phyloP scores from a whole-genome alignment of 2,888 invertebrate species.

The Odontothrips loti region DNA sequence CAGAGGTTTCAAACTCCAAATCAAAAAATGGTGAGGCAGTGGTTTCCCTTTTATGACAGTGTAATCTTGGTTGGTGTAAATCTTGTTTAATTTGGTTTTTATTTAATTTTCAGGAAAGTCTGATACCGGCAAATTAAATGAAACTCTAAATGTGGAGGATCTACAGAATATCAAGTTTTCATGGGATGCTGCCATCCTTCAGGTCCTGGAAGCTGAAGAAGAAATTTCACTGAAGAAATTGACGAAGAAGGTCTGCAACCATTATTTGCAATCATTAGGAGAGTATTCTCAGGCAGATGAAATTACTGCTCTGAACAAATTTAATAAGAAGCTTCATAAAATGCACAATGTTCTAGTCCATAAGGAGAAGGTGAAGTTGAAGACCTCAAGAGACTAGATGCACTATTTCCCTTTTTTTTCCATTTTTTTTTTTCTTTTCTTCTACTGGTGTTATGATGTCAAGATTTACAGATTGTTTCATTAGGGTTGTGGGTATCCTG shows the following conservation, averaged over 20 bases:
- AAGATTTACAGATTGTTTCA: no score
- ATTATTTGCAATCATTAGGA: constrained; percentile 53
- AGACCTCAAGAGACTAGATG: neutral
- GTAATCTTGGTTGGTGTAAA: neutral
- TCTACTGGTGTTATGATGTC: no score
- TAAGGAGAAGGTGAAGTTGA: constrained; percentile 52
- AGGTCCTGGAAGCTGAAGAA: constrained; percentile 54
- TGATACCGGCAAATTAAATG: neutral
- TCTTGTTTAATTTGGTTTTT: neutral
- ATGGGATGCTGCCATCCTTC: constrained; percentile 52
- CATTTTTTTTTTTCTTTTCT: neutral
- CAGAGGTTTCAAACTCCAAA: neutral
- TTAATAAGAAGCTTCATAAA: constrained; percentile 67
- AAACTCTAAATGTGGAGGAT: constrained; percentile 15
- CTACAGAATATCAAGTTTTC: constrained; percentile 46
- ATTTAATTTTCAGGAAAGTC: constrained; percentile 17
- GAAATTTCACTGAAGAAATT: constrained; percentile 68
- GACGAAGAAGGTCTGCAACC: constrained; percentile 68
- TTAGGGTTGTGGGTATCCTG: no score
- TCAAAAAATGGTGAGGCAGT: neutral
- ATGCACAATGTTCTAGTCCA: constrained; percentile 59
- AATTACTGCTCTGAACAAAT: constrained; percentile 64
- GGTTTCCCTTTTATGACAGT: neutral
- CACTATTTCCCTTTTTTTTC: neutral
- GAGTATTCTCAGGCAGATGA: constrained; percentile 49